Base-by-base conservation (phyloP, 2,888 invertebrate species). In the Onthophagus sagittarius region DNA sequence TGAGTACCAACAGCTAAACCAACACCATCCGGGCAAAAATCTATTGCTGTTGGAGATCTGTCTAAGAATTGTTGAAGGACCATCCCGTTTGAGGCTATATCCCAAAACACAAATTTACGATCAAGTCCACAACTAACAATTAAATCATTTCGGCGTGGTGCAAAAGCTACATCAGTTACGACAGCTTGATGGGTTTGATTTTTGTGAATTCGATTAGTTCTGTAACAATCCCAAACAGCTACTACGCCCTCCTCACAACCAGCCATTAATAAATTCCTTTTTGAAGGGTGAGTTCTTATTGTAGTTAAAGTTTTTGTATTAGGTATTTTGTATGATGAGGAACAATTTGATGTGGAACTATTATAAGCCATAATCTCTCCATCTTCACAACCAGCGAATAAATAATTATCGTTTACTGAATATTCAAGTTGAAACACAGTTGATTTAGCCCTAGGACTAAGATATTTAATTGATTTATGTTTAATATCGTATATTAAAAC, bases 41-140 rank as follows among this genome's bases (percentile, higher is more conserved):
- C 84, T 14, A 84, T 78, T 0, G 83, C 79, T 2, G 82, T 82
- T 70, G 83, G 80, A 63, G 79, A 81, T 76, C 81, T 82, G n/a
- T 80, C 80, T 3, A 84, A 81, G 5, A 80, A 75, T 15, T 83
- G 77, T 33, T 77, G 80, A 1, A 79, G 77, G 5, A 83, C 78
- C 85, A 78, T 87, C 65, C 80, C 79, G 82, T 78, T 88, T 82
- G 76, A 87, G 75, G 74, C 86, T 83, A 77, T 86, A 81, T 90
- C 90, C 79, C 88, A 89, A 1, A 89, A 87, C 82, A 87, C 86
- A 81, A 89, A 86, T 70, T 87, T 85, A 79, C 88, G 87, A 80
- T 90, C 90, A 77, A 86, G 86, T 0, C 90, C 89, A 78, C 87
- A 84, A 0, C 89, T 88, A 3, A 89, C 80, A 81, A 90, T 82